Percentiles rank a stretch among this genome's conserved stretches.
These are phyloP conservation scores for Pantherophis guttatus DNA, from an alignment of 2,113 vertebrate genomes.

Conservation along the genomic window DNA sequence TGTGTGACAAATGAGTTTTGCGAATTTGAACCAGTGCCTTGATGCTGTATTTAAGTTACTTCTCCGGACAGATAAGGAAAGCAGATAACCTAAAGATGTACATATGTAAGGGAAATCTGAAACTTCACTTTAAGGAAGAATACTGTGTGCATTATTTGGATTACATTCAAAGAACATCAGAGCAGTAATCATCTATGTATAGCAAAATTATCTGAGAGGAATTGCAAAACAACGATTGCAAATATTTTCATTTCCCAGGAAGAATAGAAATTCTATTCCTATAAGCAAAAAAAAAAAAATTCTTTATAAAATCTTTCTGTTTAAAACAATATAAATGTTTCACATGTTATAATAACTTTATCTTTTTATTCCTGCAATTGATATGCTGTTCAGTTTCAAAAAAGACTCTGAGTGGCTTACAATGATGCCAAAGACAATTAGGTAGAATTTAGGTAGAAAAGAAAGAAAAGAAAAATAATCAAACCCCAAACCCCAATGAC, in stretches of 20 bases:
- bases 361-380: not conserved
- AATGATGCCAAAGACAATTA: not conserved
- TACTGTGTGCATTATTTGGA: conserved; percentile 33
- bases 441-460: not conserved
- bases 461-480: not conserved
- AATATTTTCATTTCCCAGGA: not conserved
- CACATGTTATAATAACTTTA: not conserved
- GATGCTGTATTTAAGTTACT: not conserved
- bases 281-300: not conserved
- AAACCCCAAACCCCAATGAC: not conserved
- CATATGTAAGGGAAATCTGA: not conserved
- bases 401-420: not conserved
- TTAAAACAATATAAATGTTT: not conserved
- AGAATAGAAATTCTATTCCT: not conserved
- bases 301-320: not conserved
- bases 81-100: not conserved
- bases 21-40: conserved; percentile 7
- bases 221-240: conserved; percentile 7
- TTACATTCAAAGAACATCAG: conserved; percentile 14
- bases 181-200: conserved; percentile 1
- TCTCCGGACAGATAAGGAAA: conserved; percentile 8
- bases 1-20: conserved; percentile 33
- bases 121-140: conserved; percentile 18
- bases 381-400: not conserved
- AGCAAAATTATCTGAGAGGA: conserved; percentile 20